Evolutionary conservation across 2,888 invertebrate genomes (phyloP), one percentile per base, ranked within the genome.

Genomic region (Salpingus planirostris): DNA sequence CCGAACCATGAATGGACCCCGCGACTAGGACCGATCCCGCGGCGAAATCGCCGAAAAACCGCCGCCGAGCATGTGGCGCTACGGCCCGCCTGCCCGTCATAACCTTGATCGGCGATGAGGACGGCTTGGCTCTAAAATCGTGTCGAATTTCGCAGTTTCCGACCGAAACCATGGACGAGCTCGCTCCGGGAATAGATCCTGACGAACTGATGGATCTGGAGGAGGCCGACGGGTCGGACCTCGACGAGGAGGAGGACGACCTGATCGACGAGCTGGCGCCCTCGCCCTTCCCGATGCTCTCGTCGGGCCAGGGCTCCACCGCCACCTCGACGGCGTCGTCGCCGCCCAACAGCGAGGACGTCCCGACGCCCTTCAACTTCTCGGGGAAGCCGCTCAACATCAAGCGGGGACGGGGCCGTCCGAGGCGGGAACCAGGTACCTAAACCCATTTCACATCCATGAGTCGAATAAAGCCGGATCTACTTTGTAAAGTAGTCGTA

Each of bases 371-470:
- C 14, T 76, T 76, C 55, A 65, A 66, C 42, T 69, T 71, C 45
- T 66, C 69, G 36, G 73, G 75, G 15, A 75, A 75, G 56, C 74
- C 75, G 27, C 56, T 73, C 29, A 66, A 72, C 33, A 74, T 78
- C 30, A 71, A 86, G 27, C 81, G 86, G 11, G 86, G 87, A 8
- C 70, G 87, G 50, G 86, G 87, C 4, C 70, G 87, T 50, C 86
- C 87, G 7, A 71, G 85, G 40, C 83, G 86, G 54, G 85, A 86
- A 62, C 78, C 79, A 36, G 71, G 72, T 49, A 48, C 29, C 28
- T 25, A 68, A n/a, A n/a, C n/a, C n/a, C n/a, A n/a, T n/a, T n/a
- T n/a, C n/a, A n/a, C n/a, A n/a, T n/a, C n/a, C n/a, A n/a, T n/a
- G n/a, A n/a, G n/a, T n/a, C n/a, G n/a, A n/a, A n/a, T n/a, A n/a